These are phyloP conservation scores for Mugil cephalus DNA, from an alignment of 2,113 vertebrate genomes.

Conservation along the genomic window DNA sequence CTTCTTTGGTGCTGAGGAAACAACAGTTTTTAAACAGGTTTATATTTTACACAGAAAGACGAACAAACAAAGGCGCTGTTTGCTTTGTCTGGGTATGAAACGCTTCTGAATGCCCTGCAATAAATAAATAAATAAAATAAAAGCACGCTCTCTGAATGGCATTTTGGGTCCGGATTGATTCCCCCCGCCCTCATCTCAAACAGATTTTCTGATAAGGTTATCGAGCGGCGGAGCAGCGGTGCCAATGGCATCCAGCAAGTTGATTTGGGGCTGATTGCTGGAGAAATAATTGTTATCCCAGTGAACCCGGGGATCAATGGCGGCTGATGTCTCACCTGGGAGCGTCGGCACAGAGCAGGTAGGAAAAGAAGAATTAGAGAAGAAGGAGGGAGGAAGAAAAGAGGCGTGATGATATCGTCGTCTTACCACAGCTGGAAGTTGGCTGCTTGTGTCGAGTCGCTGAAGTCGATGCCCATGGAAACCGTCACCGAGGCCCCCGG, in stretches of 20 bases:
- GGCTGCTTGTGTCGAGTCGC: slow-evolving; percentile 95
- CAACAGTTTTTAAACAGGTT: too few relatives aligned
- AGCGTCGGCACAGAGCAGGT: slow-evolving; percentile 79
- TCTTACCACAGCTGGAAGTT: slow-evolving; percentile 97
- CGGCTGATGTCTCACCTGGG: slow-evolving; percentile 90
- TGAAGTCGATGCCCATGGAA: slow-evolving; percentile 95
- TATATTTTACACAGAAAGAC: too few relatives aligned
- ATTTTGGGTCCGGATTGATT: slow-evolving; percentile 89
- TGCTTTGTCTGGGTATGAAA: slow-evolving; percentile 51
- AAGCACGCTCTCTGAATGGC: slow-evolving; percentile 87
- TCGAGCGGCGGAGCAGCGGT: slow-evolving; percentile 88
- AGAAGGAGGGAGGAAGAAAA: slow-evolving; percentile 58
- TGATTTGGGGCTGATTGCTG: slow-evolving; percentile 96
- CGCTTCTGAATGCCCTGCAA: slow-evolving; percentile 76
- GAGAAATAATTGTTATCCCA: slow-evolving; percentile 98
- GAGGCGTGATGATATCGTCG: background rate
- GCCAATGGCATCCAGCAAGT: slow-evolving; percentile 94
- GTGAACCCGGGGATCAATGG: slow-evolving; percentile 94
- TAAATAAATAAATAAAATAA: too few relatives aligned
- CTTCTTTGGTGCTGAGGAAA: slow-evolving; percentile 89
- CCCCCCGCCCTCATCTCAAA: slow-evolving; percentile 81
- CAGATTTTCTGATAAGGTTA: slow-evolving; percentile 92
- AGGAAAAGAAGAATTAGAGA: slow-evolving; percentile 55
- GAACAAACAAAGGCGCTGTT: too few relatives aligned
- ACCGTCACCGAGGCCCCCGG: slow-evolving; percentile 89